Conservation (phyloP, 2,888 invertebrate species). For the Eupeodes luniger region DNA sequence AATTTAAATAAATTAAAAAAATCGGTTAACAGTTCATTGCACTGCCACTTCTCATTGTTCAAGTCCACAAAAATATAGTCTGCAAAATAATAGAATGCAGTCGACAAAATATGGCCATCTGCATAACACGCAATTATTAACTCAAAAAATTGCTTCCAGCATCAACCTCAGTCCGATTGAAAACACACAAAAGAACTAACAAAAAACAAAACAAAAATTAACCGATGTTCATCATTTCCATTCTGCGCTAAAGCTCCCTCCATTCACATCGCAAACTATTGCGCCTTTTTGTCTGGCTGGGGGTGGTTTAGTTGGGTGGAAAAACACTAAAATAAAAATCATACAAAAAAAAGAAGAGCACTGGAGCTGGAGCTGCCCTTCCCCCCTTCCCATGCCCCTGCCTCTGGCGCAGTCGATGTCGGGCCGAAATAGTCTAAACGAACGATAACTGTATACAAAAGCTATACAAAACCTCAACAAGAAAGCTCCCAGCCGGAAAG, state of each 20-base stretch:
- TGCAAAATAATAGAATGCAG: slow-evolving; percentile 31
- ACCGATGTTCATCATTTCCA: slow-evolving; percentile 72
- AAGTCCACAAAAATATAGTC: neutral
- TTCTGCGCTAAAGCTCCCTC: slow-evolving; percentile 50
- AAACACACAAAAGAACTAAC: slow-evolving; percentile 53
- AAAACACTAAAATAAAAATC: slow-evolving; percentile 61
- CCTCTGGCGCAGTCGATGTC: slow-evolving; percentile 30
- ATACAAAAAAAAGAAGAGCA: slow-evolving; percentile 35
- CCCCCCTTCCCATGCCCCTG: neutral
- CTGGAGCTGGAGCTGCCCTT: neutral
- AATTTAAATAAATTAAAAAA: neutral
- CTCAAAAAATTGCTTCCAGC: slow-evolving; percentile 61
- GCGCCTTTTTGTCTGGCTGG: slow-evolving; percentile 22
- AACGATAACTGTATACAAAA: slow-evolving; percentile 61
- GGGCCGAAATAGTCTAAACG: slow-evolving; percentile 62
- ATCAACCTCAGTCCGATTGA: slow-evolving; percentile 47
- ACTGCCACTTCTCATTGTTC: slow-evolving; percentile 31
- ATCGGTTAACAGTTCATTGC: slow-evolving; percentile 38
- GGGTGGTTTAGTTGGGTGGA: slow-evolving; percentile 13
- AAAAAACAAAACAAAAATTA: slow-evolving; percentile 29
- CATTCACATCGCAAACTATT: slow-evolving; percentile 51
- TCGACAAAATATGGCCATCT: slow-evolving; percentile 37
- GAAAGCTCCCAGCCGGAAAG: slow-evolving; percentile 23
- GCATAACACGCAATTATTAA: slow-evolving; percentile 61
- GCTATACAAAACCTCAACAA: slow-evolving; percentile 65